These are phyloP conservation scores for Trachelus stipa DNA, from an alignment of 2,888 invertebrate species.

Conservation along the genomic window DNA sequence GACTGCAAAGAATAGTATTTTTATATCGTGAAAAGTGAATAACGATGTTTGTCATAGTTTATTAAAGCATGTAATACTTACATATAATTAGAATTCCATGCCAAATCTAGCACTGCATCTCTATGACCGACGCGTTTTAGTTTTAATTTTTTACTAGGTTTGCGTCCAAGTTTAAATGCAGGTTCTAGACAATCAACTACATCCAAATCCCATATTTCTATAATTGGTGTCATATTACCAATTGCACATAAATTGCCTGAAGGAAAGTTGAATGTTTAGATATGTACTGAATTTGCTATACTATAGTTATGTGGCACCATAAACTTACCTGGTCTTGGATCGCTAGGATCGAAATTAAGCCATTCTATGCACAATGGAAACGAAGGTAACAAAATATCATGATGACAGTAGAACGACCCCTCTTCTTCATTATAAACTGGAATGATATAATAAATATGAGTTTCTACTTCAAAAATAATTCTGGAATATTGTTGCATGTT, in stretches of 20 bases:
- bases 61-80: constrained; percentile 57
- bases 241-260: constrained; percentile 89
- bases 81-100: constrained; percentile 88
- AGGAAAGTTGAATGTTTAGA: constrained; percentile 17
- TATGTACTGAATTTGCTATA: neutral
- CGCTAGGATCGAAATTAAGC: constrained; percentile 87
- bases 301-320: neutral
- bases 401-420: constrained; percentile 92
- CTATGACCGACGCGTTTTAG: constrained; percentile 81
- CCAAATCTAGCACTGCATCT: constrained; percentile 90
- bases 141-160: constrained; percentile 79
- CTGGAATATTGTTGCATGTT: constrained; percentile 7
- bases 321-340: constrained; percentile 72
- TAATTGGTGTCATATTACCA: constrained; percentile 91
- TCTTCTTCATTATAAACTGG: constrained; percentile 91
- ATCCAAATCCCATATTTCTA: constrained; percentile 98
- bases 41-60: neutral
- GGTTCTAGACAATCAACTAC: constrained; percentile 92
- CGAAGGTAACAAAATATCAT: constrained; percentile 89
- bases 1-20: constrained; percentile 68
- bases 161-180: constrained; percentile 82
- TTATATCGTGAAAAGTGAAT: constrained; percentile 22
- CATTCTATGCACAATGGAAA: constrained; percentile 95
- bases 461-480: constrained; percentile 8
- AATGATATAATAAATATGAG: constrained; percentile 45